These are phyloP conservation scores for Microchirus variegatus DNA, from an alignment of 2,797 vertebrate species.

Conservation along the genomic window DNA sequence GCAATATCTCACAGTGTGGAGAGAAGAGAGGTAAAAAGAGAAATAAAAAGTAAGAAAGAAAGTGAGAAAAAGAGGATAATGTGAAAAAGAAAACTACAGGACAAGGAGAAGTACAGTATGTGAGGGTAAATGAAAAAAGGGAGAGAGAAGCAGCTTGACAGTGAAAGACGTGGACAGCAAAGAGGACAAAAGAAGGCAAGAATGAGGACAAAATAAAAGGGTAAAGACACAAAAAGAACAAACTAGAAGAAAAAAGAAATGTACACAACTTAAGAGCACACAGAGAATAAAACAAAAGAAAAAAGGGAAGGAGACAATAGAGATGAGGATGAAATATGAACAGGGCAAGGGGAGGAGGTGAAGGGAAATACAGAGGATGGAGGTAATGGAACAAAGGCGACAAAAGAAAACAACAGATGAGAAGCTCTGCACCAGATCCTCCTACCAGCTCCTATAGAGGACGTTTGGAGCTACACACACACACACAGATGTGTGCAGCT, in stretches of 20 bases:
- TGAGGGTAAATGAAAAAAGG: neutral
- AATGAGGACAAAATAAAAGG: neutral
- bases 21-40: neutral
- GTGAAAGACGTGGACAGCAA: no score
- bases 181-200: neutral
- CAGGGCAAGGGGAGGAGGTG: neutral
- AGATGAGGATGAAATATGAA: neutral
- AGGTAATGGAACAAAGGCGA: neutral
- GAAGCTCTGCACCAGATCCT: constrained; percentile 34
- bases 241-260: neutral
- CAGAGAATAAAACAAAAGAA: neutral
- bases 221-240: neutral
- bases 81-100: neutral
- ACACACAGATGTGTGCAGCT: constrained; percentile 3
- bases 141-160: neutral
- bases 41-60: no score
- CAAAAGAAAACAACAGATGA: no score
- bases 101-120: neutral
- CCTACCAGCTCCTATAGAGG: constrained; percentile 34
- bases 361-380: neutral
- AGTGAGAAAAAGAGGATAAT: neutral
- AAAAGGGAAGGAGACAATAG: neutral
- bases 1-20: constrained; percentile 70
- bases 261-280: neutral
- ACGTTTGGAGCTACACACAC: constrained; percentile 34